phyloP scores from a whole-genome alignment of 2,888 invertebrate species.

The Temnothorax rugatulus region DNA sequence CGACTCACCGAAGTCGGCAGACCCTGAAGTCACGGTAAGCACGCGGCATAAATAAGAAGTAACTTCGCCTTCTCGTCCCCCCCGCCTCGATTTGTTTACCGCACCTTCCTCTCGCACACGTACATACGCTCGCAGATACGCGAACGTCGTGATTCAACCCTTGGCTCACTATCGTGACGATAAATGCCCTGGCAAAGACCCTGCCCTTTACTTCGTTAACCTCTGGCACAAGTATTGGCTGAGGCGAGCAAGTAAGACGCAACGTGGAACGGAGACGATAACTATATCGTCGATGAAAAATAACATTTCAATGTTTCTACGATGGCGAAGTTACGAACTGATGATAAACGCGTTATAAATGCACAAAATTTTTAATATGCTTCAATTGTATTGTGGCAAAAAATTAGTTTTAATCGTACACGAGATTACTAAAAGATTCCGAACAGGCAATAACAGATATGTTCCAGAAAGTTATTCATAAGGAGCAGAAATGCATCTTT shows the following conservation, averaged over 20 bases:
- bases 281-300: background rate
- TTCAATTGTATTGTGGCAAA: background rate
- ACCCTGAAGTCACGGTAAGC: slow-evolving; percentile 67
- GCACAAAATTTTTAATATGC: background rate
- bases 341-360: background rate
- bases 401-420: background rate
- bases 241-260: slow-evolving; percentile 2
- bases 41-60: slow-evolving; percentile 64
- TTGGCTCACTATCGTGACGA: slow-evolving; percentile 29
- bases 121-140: slow-evolving; percentile 8
- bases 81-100: slow-evolving; percentile 32
- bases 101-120: slow-evolving; percentile 13
- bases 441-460: background rate
- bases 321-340: background rate
- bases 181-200: slow-evolving; percentile 47
- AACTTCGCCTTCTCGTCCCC: slow-evolving; percentile 26
- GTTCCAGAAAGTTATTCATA: background rate
- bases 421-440: background rate
- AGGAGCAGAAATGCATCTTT: background rate
- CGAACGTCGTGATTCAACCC: slow-evolving; percentile 41
- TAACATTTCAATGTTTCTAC: slow-evolving; percentile 2
- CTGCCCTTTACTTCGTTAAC: slow-evolving; percentile 59
- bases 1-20: slow-evolving; percentile 64
- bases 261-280: background rate
- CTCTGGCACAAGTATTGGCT: slow-evolving; percentile 42